Evolutionary conservation across 2,888 invertebrate species (phyloP).

Genomic region (Amiota minor): DNA sequence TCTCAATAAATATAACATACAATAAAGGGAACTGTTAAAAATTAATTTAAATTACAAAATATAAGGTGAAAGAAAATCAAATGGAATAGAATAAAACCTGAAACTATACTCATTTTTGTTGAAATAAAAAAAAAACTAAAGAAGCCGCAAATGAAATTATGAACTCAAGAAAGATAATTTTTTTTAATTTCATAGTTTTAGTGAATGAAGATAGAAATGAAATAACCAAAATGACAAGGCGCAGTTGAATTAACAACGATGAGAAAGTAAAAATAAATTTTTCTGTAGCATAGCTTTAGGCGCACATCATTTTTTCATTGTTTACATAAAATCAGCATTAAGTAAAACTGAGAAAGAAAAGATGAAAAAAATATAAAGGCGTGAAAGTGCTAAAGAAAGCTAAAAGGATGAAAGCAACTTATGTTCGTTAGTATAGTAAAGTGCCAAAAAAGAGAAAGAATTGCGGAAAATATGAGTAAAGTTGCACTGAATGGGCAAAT

Average conservation of each 20-base stretch:
- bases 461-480: neutral
- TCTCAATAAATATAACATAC: no score
- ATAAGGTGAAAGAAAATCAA: no score
- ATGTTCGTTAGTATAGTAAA: neutral
- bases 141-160: neutral
- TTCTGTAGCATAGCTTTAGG: slow-evolving; percentile 47
- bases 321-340: slow-evolving; percentile 57
- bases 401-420: neutral
- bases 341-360: neutral
- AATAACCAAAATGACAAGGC: neutral
- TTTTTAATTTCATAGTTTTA: neutral
- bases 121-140: no score
- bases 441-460: neutral
- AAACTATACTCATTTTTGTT: no score
- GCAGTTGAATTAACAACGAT: neutral
- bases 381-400: neutral
- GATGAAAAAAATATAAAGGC: neutral
- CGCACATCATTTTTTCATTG: slow-evolving; percentile 55
- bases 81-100: no score
- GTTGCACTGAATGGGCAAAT: neutral
- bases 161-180: neutral
- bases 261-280: neutral
- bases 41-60: no score
- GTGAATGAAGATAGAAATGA: neutral
- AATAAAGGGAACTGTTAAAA: no score